A percentile compares a stretch with the other conserved stretches of the same genome.
Conservation (phyloP, 2,888 invertebrate species). For the Petrolisthes cinctipes region DNA sequence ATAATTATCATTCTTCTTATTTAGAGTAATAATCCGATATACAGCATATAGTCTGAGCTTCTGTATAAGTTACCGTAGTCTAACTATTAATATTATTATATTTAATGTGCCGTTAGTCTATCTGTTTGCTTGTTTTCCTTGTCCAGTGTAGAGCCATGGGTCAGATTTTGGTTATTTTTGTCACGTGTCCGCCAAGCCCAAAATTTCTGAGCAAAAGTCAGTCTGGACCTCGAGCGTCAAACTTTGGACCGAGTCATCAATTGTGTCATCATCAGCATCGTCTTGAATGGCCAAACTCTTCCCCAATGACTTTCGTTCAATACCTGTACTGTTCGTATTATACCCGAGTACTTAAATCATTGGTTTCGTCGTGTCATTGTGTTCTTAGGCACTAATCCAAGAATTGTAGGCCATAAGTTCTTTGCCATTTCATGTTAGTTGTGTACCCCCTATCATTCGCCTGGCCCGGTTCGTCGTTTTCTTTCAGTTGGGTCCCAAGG, state of each 20-base stretch:
- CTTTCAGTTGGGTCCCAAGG: constrained; percentile 46
- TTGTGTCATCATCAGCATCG: constrained; percentile 21
- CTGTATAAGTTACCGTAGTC: constrained; percentile 65
- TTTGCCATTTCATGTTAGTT: constrained; percentile 49
- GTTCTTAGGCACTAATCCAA: constrained; percentile 56
- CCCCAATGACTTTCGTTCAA: constrained; percentile 62
- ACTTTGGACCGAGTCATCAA: constrained; percentile 5
- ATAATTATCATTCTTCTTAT: constrained; percentile 64
- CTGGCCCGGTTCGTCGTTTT: constrained; percentile 54
- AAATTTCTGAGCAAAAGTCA: constrained; percentile 32
- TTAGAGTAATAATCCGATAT: constrained; percentile 64
- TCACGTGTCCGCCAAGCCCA: constrained; percentile 45
- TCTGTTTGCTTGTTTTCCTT: constrained; percentile 65
- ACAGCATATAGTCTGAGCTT: constrained; percentile 65
- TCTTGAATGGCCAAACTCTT: constrained; percentile 62
- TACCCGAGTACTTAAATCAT: constrained; percentile 50
- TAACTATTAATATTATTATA: constrained; percentile 65
- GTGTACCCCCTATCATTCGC: constrained; percentile 41
- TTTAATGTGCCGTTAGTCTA: constrained; percentile 65
- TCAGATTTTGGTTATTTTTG: constrained; percentile 68
- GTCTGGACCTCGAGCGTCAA: constrained; percentile 16
- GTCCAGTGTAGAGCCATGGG: constrained; percentile 66
- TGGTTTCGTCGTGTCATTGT: constrained; percentile 61
- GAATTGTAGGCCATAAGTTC: constrained; percentile 58
- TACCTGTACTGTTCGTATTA: constrained; percentile 48